phyloP scores from a whole-genome alignment of 2,888 invertebrate species.

The Polyommatus iphigenia region DNA sequence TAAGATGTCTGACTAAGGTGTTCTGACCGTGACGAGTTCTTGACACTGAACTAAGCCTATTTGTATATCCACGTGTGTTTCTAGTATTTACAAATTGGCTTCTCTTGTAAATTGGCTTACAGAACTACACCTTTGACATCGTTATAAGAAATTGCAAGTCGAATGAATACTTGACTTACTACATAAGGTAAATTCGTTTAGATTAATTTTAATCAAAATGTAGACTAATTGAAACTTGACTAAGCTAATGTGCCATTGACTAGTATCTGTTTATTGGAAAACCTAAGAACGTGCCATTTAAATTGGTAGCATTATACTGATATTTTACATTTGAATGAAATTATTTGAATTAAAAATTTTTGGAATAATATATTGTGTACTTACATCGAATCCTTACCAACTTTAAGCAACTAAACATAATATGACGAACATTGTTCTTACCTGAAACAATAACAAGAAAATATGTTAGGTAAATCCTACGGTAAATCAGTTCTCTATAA shows the following conservation, averaged over 20 bases:
- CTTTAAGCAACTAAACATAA: background rate
- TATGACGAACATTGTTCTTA: background rate
- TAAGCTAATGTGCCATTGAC: too few species aligned
- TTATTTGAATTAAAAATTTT: too few species aligned
- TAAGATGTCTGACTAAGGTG: background rate
- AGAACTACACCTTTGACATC: background rate
- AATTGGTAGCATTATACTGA: too few species aligned
- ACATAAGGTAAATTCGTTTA: background rate
- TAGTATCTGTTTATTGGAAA: too few species aligned
- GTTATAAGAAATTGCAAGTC: background rate
- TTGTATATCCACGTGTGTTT: background rate
- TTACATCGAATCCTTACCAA: background rate
- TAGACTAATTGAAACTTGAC: background rate
- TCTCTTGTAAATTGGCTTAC: constrained; percentile 5
- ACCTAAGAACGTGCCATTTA: too few species aligned
- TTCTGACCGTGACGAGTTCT: background rate
- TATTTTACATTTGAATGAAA: too few species aligned
- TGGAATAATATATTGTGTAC: too few species aligned
- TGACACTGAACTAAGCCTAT: constrained; percentile 6
- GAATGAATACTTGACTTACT: background rate
- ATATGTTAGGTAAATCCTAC: background rate
- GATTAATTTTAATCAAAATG: background rate
- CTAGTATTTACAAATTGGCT: constrained; percentile 13
- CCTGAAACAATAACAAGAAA: background rate
- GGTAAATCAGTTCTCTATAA: too few species aligned